These are phyloP conservation scores for Lordiphosa fenestrarum DNA, from an alignment of 2,888 invertebrate species.

Conservation along the genomic window DNA sequence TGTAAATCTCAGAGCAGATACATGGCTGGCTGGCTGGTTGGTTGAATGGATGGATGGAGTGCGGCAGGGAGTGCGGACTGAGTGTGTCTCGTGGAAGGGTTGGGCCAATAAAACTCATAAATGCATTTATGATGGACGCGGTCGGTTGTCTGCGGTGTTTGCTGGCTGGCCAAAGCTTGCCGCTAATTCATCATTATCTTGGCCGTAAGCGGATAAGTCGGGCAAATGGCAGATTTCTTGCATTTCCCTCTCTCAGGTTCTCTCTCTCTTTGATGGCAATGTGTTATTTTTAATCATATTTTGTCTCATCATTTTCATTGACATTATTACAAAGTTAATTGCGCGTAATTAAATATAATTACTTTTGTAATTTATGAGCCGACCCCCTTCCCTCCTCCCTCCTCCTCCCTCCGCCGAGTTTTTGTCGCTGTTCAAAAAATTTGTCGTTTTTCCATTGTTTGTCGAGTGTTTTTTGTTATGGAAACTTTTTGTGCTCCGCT, in stretches of 20 bases:
- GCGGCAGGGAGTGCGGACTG: background rate
- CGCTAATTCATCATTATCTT: slow-evolving; percentile 53
- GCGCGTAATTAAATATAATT: slow-evolving; percentile 70
- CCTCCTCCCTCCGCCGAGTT: no score
- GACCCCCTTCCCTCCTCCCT: no score
- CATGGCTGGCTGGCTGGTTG: slow-evolving; percentile 26
- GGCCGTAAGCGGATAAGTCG: slow-evolving; percentile 48
- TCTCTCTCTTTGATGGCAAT: slow-evolving; percentile 11
- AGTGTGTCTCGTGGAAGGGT: background rate
- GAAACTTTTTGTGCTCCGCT: slow-evolving; percentile 57
- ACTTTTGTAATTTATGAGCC: slow-evolving; percentile 69
- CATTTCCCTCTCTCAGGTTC: slow-evolving; percentile 4
- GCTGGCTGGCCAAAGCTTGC: slow-evolving; percentile 17
- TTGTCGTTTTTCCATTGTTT: slow-evolving; percentile 48
- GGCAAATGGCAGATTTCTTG: slow-evolving; percentile 35
- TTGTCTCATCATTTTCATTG: slow-evolving; percentile 72
- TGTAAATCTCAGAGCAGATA: slow-evolving; percentile 58
- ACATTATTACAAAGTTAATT: slow-evolving; percentile 74
- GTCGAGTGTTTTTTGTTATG: slow-evolving; percentile 28
- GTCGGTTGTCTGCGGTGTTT: slow-evolving; percentile 2
- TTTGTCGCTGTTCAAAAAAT: slow-evolving; percentile 24
- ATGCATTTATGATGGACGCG: slow-evolving; percentile 54
- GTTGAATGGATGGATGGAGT: background rate
- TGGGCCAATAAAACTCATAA: slow-evolving; percentile 48
- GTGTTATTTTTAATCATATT: slow-evolving; percentile 61